Base-by-base conservation (phyloP, 2,113 vertebrate species). In the Tenebrosternarchus preto region DNA sequence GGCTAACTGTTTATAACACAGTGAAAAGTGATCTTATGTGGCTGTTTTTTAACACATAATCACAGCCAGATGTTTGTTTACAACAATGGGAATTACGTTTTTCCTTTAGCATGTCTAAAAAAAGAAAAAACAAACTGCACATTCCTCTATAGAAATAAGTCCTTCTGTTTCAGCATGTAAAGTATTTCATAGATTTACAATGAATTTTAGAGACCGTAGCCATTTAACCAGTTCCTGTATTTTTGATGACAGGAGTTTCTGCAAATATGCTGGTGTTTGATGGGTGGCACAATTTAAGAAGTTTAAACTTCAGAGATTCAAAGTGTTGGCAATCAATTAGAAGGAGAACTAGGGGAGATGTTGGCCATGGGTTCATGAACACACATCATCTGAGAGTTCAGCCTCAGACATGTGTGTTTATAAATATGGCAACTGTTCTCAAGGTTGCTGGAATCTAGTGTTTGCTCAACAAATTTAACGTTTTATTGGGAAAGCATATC, bases 381-480 rank as follows among this genome's bases (percentile, higher is more conserved):
- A 39, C 19, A 39, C 19, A 57, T 73, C 19, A 56, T 57, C 29
- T 20, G 12, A 25, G 69, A 85, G n/a, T n/a, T n/a, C n/a, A n/a
- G 82, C 72, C 84, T 73, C 27, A 70, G 46, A 61, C n/a, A n/a
- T 80, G 33, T 53, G 43, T 57, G 74, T 83, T 83, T 82, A 74
- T 74, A 81, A 87, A 84, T 31, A 79, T 73, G 75, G 80, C 75
- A 76, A 79, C 83, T 29, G 71, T 72, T 82, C 72, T 74, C 83
- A 59, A 73, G 74, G 78, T 82, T 77, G 83, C 46, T 33, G 0
- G 85, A 93, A 91, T 93, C 90, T 93, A 82, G 83, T 90, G 85
- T 93, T 94, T 93, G 87, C 92, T 88, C 84, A 90, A 85, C 1
- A 78, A 85, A 89, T 92, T 84, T 92, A 61, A 67, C 91, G 89